These are phyloP conservation scores for Drosophila busckii DNA, from an alignment of 1,140 invertebrate genomes.

Conservation along the genomic window DNA sequence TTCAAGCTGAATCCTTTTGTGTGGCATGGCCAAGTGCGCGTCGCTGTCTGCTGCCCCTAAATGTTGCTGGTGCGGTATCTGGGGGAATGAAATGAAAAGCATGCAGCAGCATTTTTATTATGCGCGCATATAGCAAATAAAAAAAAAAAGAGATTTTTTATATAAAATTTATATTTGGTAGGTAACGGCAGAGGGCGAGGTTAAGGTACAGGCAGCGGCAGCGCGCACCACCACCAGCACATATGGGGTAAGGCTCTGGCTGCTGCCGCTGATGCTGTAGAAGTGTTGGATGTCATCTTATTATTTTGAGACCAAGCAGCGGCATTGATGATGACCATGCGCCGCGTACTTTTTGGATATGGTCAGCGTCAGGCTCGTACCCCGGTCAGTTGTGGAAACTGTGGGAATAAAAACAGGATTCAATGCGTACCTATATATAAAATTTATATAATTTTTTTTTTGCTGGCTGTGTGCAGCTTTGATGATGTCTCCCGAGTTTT, in stretches of 20 bases:
- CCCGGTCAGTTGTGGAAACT: constrained; percentile 69
- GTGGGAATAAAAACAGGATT: constrained; percentile 78
- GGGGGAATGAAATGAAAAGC: constrained; percentile 64
- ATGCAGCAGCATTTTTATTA: constrained; percentile 69
- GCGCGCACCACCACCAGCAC: constrained; percentile 16
- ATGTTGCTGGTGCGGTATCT: constrained; percentile 39
- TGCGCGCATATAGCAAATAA: constrained; percentile 28
- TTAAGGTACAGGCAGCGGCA: constrained; percentile 10
- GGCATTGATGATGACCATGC: constrained; percentile 67
- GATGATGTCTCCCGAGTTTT: constrained; percentile 50
- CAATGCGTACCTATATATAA: constrained; percentile 29
- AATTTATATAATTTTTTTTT: constrained; percentile 39
- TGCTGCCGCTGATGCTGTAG: constrained; percentile 37
- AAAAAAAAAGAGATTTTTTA: constrained; percentile 56
- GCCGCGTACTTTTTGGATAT: constrained; percentile 39
- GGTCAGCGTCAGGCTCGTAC: constrained; percentile 32
- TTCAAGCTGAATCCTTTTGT: constrained; percentile 55
- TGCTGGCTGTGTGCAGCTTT: constrained; percentile 31
- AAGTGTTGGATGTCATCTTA: constrained; percentile 79
- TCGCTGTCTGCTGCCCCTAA: constrained; percentile 20
- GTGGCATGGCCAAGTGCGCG: constrained; percentile 69
- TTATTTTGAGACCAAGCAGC: constrained; percentile 70
- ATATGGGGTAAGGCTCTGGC: constrained; percentile 38
- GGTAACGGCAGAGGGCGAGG: constrained; percentile 24
- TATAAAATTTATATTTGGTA: constrained; percentile 71